phyloP scores from a whole-genome alignment of 2,888 invertebrate species.

The Drosophila stalkeri region DNA sequence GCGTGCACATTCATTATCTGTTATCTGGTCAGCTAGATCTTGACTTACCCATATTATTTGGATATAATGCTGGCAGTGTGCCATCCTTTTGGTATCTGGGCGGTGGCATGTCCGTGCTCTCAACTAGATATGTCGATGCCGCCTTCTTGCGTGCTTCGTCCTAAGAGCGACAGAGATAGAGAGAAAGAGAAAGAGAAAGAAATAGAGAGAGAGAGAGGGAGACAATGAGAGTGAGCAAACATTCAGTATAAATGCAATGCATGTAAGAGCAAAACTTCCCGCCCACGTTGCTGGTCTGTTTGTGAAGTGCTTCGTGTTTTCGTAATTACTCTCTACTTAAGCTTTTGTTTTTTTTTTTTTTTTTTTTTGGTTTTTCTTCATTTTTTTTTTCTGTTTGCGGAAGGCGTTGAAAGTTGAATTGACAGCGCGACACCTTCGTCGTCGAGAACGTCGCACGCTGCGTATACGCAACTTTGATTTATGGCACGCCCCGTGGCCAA shows the following conservation, averaged over 20 bases:
- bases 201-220: constrained; percentile 3
- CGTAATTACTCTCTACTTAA: constrained; percentile 64
- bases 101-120: constrained; percentile 86
- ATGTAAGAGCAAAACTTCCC: neutral
- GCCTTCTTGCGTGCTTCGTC: constrained; percentile 86
- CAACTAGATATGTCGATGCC: constrained; percentile 87
- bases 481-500: constrained; percentile 33
- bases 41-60: constrained; percentile 87
- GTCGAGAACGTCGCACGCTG: constrained; percentile 19
- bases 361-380: neutral
- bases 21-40: constrained; percentile 37
- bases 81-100: constrained; percentile 87
- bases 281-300: neutral
- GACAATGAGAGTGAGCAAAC: constrained; percentile 1
- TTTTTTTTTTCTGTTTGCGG: constrained; percentile 1
- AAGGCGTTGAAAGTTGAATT: constrained; percentile 73
- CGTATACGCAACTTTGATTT: constrained; percentile 68
- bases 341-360: constrained; percentile 21
- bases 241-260: constrained; percentile 31
- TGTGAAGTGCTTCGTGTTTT: constrained; percentile 8
- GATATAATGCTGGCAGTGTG: constrained; percentile 88
- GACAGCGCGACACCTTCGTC: constrained; percentile 59
- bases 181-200: neutral
- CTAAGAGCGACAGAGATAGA: constrained; percentile 51
- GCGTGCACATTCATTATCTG: constrained; percentile 42